These are phyloP conservation scores for Heliconius hermathena DNA, from an alignment of 1,140 invertebrate genomes.

Conservation along the genomic window DNA sequence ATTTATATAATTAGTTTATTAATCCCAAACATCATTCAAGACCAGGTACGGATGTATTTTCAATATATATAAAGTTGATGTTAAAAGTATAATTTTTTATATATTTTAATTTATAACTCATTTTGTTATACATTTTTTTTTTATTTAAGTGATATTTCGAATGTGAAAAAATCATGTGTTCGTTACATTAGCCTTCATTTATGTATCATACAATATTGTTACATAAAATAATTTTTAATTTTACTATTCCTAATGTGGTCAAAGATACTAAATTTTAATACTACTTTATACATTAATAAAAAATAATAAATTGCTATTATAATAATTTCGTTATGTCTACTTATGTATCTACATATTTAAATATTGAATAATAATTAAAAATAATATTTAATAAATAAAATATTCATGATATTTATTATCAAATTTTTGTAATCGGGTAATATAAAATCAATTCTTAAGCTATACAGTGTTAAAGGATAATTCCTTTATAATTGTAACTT, in stretches of 20 bases:
- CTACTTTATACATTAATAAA: neutral
- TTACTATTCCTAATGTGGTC: constrained; percentile 20
- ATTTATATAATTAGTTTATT: neutral
- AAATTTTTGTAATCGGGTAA: neutral
- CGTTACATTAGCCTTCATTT: neutral
- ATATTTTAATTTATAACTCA: neutral
- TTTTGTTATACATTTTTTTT: no score
- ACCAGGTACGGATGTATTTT: neutral
- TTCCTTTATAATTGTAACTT: constrained; percentile 8
- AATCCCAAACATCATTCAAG: neutral
- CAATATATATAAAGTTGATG: neutral
- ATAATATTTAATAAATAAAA: neutral
- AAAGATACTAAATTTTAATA: neutral
- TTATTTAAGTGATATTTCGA: neutral
- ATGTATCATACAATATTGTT: neutral
- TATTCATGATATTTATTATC: neutral
- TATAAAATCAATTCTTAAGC: neutral
- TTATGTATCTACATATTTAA: neutral
- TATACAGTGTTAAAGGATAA: neutral
- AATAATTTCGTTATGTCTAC: neutral
- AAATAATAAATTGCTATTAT: neutral
- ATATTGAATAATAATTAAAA: neutral
- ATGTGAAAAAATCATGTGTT: neutral
- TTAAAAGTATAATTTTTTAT: neutral
- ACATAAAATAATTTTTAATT: neutral